Evolutionary conservation across 2,113 vertebrate species (phyloP).

Genomic region (Tympanuchus pallidicinctus): DNA sequence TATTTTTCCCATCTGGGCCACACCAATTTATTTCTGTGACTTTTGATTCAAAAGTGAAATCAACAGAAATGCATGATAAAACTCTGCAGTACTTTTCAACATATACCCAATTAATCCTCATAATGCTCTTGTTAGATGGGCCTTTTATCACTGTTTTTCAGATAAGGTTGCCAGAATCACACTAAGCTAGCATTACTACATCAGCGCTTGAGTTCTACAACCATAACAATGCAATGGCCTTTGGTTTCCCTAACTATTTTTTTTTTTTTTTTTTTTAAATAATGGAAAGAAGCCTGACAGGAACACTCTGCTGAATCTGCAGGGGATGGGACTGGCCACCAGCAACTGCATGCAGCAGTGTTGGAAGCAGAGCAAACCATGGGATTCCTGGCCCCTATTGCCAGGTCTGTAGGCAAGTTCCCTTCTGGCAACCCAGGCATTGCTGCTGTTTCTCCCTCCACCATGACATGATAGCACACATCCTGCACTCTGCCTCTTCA

Average conservation of each 20-base stretch:
- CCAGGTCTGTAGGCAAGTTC: background rate
- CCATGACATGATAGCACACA: background rate
- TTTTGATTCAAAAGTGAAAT: conserved; percentile 41
- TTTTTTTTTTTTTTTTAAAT: background rate
- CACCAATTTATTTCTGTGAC: background rate
- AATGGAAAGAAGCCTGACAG: background rate
- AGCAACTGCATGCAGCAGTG: accelerated
- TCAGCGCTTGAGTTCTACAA: background rate
- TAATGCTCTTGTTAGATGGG: background rate
- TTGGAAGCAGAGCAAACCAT: background rate
- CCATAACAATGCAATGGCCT: background rate
- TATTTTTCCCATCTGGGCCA: background rate
- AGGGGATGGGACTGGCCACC: background rate
- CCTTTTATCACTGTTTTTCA: conserved; percentile 21
- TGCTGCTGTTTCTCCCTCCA: background rate
- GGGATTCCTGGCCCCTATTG: background rate
- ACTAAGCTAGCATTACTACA: background rate
- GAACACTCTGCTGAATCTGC: background rate
- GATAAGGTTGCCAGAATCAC: too few relatives aligned
- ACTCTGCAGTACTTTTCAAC: background rate
- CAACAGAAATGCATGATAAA: conserved; percentile 37
- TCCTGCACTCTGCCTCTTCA: background rate
- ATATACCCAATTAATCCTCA: background rate
- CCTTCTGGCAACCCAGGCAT: background rate
- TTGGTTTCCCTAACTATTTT: background rate